Base-by-base conservation (phyloP, 1,140 invertebrate species). In the Aradophagus sp. region DNA sequence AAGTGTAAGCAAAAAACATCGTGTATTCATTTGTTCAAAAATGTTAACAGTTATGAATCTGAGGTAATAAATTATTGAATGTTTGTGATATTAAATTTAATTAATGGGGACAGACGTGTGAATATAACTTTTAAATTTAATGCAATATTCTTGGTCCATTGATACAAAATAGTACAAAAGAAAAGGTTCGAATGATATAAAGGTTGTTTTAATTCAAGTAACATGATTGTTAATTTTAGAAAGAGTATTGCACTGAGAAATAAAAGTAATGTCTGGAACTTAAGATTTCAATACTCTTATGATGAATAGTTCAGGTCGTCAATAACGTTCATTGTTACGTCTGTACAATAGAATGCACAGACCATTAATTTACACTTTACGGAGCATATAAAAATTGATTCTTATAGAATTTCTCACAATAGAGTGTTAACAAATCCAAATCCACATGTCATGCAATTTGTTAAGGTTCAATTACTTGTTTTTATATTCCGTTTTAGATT, bases 281-380 rank as follows among this genome's bases (percentile, higher is more conserved):
- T 17, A 27, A 23, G 16, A 53, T 15, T 63, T 39, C 23, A 19
- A 42, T 62, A 62, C 44, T 52, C 58, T 44, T 52, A 44, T 35
- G 58, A 62, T 52, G 47, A 62, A 62, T 62, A 52, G 45, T 42
- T 48, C 14, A 35, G 17, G n/a, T 16, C 41, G 48, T 47, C 59
- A 53, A 53, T 53, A 63, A 63, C 32, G 48, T 47, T 36, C 48
- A 63, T 63, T 63, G 59, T 63, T 63, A 47, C 23, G 41, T 20
- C 15, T 34, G 26, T 42, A 53, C 59, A 63, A 63, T 63, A 47
- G 59, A 63, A 63, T 16, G 41, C 48, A 53, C 59, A 45, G 48
- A 63, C 59, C 59, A 63, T 63, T 63, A 53, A 63, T 63, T 63
- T 53, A 53, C 59, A 63, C 47, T 13, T 3, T 10, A 23, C 47